Evolutionary conservation across 2,888 invertebrate genomes (phyloP).

Genomic region (Phalera bucephala): DNA sequence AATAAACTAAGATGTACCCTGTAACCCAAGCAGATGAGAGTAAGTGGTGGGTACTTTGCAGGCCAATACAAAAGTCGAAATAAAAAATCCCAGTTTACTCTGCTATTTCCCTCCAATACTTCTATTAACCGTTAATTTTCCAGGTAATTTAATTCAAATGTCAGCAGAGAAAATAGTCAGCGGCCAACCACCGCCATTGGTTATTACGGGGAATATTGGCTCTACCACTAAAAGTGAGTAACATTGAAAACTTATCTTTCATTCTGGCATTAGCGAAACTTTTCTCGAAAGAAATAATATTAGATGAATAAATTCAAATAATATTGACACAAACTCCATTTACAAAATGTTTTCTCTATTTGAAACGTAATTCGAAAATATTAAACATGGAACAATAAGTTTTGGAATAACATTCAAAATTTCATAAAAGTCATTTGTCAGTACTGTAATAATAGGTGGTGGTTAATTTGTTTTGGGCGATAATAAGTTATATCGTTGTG

Average conservation of each 20-base stretch:
- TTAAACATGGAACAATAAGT: slow-evolving; percentile 35
- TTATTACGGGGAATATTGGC: slow-evolving; percentile 35
- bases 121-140: too few species aligned
- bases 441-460: slow-evolving; percentile 1
- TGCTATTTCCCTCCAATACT: too few species aligned
- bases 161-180: slow-evolving; percentile 46
- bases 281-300: not conserved
- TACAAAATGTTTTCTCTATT: slow-evolving; percentile 47
- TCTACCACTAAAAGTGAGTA: slow-evolving; percentile 42
- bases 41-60: too few species aligned
- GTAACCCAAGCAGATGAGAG: too few species aligned
- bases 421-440: slow-evolving; percentile 37
- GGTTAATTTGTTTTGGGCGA: not conserved
- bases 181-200: slow-evolving; percentile 48
- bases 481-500: slow-evolving; percentile 16
- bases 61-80: too few species aligned
- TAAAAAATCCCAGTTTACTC: too few species aligned
- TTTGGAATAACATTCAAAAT: slow-evolving; percentile 43
- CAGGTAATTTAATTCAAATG: slow-evolving; percentile 67
- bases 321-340: slow-evolving; percentile 34
- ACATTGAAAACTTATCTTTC: too few species aligned
- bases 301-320: slow-evolving; percentile 9
- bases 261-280: not conserved
- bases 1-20: too few species aligned
- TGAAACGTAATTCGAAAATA: slow-evolving; percentile 42